Base-by-base conservation (phyloP, 2,113 vertebrate species). In the Stegastes partitus region DNA sequence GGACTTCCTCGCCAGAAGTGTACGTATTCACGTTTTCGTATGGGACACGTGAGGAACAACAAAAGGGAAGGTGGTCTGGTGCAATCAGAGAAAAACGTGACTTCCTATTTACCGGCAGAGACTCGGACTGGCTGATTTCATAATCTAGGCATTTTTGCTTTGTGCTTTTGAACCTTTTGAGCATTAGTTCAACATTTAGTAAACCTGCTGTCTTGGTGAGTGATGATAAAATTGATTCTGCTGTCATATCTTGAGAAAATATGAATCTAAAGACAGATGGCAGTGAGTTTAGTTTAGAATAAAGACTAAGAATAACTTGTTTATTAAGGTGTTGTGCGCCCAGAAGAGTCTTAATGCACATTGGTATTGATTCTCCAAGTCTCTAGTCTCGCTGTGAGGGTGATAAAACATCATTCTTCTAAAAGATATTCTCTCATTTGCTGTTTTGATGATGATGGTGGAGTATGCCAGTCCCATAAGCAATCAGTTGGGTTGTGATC, bases 1-100 rank as follows among this genome's bases (percentile, higher is more conserved):
- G 63, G 37, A 67, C 61, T 85, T 85, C 82, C 85, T 81, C 9
- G 6, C 63, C 66, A 78, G 39, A 74, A 71, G 47, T 69, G 54
- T 78, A 71, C 12, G 9, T 70, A 74, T 77, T 81, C 56, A 1
- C 84, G 66, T 58, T 58, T 21, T 19, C 11, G 57, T 66, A 81
- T 73, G 53, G 45, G 37, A 31, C 37, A 53, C n/a, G 59, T 7
- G 28, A 50, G 15, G 2, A 59, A 78, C 79, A 82, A 81, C 76
- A 61, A 53, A 53, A 73, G 58, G 69, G 73, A 28, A 67, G 49
- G 34, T 70, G 68, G 7, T 21, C 26, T 23, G 55, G 25, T 56
- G 42, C 62, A 79, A 81, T 76, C 64, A 79, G 58, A 79, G 28
- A 44, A 28, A 51, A 45, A 56, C 0, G 15, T 66, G 59, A 78